phyloP scores from a whole-genome alignment of 2,888 invertebrate species.

The Lumbricus terrestris region DNA sequence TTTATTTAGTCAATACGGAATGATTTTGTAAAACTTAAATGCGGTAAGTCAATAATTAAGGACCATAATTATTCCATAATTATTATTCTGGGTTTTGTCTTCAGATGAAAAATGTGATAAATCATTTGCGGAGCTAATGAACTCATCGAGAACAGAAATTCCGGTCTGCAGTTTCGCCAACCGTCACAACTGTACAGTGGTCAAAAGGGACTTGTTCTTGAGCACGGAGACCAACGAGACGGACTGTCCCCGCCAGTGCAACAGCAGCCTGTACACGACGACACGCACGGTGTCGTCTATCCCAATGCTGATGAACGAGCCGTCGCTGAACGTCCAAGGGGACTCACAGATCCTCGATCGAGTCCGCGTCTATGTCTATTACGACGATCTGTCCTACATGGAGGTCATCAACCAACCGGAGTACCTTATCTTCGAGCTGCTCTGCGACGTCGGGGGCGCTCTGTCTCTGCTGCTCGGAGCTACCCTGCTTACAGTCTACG shows the following conservation, averaged over 20 bases:
- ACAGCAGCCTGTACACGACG: background rate
- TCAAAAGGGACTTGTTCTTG: background rate
- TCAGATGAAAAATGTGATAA: too few species aligned
- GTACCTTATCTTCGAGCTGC: background rate
- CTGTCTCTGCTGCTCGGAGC: slow-evolving; percentile 5
- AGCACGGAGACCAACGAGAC: background rate
- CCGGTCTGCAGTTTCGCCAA: background rate
- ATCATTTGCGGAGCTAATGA: too few species aligned
- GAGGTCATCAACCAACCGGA: background rate
- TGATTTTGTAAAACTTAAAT: too few species aligned
- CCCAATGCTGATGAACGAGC: background rate
- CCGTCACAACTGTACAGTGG: background rate
- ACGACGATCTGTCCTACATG: background rate
- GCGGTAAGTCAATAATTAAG: too few species aligned
- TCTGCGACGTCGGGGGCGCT: background rate
- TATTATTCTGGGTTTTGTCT: too few species aligned
- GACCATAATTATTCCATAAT: too few species aligned
- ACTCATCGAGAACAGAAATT: background rate
- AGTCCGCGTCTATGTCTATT: background rate
- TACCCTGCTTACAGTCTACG: slow-evolving; percentile 5
- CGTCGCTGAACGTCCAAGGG: background rate
- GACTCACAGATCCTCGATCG: background rate
- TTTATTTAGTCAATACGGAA: too few species aligned
- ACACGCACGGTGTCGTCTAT: background rate
- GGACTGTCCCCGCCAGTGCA: background rate